Base-by-base conservation (phyloP, 1,140 invertebrate species). In the Dendroctonus valens region DNA sequence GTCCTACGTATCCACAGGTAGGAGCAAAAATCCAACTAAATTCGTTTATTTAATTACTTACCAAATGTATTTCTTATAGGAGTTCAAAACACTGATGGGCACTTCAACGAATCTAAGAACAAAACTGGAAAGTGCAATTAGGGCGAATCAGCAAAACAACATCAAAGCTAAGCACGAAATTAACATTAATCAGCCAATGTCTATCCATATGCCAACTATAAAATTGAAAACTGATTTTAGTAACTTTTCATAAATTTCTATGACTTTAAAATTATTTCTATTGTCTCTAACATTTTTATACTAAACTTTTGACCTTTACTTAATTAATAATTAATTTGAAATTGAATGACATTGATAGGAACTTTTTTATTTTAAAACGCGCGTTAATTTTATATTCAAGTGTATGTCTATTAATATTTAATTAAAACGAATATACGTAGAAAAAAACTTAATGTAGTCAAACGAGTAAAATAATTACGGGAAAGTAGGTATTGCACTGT, bases 201-300 rank as follows among this genome's bases (percentile, higher is more conserved):
- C 80, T 65, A 83, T 81, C 57, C 86, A 87, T 72, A 84, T 86
- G 66, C 91, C 92, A 54, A 90, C 92, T 7, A 98, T 98, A 73
- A 94, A 95, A 79, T 83, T 98, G 50, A 97, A 96, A 84, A 97
- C 93, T 12, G 92, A 97, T 80, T 98, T 98, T 77, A 94, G 93
- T 72, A 96, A 97, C 82, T 98, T 94, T 73, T 87, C 85, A 71
- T 88, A 83, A 60, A 40, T 40, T 38, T 7, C 42, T 46, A 26
- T 26, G 26, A 26, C 26, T 26, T 3, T 2, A 26, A 26, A 2
- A 2, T 26, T 26, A 2, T 26, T 26, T 26, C 26, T 26, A 26
- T 1, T 26, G 26, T 26, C 1, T 2, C 26, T n/a, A n/a, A n/a
- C 26, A 26, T 26, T 26, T 26, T 26, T 26, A 26, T 26, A 26